A percentile compares a stretch with the other conserved stretches of the same genome.
Conservation (phyloP, 2,113 vertebrate genomes). For the Cercopithecus mona region DNA sequence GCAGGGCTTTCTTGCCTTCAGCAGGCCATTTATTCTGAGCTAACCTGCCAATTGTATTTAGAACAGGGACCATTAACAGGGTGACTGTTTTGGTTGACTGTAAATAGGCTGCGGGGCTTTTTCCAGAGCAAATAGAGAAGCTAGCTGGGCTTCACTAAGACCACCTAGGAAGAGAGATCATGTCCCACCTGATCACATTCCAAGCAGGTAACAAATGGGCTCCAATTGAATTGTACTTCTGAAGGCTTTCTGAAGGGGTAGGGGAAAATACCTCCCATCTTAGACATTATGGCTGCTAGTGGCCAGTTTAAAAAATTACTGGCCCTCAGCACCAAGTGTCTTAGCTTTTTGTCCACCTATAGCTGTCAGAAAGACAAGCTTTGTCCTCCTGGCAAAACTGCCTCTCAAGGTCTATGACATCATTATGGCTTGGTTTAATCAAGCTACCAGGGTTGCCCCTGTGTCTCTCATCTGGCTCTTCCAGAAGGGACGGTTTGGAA, state of each 20-base stretch:
- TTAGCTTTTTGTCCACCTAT: neutral
- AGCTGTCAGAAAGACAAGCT: neutral
- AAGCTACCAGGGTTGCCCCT: neutral
- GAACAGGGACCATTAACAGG: neutral
- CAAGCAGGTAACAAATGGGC: neutral
- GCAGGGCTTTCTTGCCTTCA: neutral
- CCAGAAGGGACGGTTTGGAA: neutral
- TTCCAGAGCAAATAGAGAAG: slow-evolving; percentile 5
- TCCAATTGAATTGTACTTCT: neutral
- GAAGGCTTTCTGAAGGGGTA: neutral
- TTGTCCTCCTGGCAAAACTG: neutral
- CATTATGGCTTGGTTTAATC: neutral
- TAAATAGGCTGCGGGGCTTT: neutral
- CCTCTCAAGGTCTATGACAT: neutral
- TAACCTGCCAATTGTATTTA: neutral
- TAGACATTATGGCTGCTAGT: neutral
- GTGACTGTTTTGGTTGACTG: neutral
- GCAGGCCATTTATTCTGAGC: slow-evolving; percentile 39
- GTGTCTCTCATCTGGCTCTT: neutral
- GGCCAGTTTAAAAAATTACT: neutral
- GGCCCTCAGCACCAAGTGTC: neutral
- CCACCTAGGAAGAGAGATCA: neutral
- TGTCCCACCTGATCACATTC: slow-evolving; percentile 12
- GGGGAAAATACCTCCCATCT: neutral
- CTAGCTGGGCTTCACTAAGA: neutral